Evolutionary conservation across 2,797 vertebrate species (phyloP).

Genomic region (Anguilla anguilla): DNA sequence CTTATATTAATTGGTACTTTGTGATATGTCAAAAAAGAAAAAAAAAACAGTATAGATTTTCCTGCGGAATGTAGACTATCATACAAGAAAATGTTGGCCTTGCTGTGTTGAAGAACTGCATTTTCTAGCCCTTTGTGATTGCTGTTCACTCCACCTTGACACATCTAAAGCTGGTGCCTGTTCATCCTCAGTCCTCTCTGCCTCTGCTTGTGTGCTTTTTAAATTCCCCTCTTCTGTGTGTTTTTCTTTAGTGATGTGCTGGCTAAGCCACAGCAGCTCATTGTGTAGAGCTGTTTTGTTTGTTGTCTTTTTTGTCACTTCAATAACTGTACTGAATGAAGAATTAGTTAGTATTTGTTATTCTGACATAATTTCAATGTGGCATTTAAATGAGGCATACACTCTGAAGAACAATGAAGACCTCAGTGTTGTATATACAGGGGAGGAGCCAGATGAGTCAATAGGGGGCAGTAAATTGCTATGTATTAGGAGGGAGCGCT

Average conservation of each 20-base stretch:
- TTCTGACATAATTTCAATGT: slow-evolving; percentile 48
- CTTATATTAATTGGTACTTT: slow-evolving; percentile 51
- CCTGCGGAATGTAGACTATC: slow-evolving; percentile 37
- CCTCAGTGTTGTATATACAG: slow-evolving; percentile 37
- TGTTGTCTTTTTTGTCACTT: slow-evolving; percentile 48
- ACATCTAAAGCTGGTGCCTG: slow-evolving; percentile 38
- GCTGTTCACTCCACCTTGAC: slow-evolving; percentile 47
- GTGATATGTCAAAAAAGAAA: slow-evolving; percentile 16
- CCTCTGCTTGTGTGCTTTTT: slow-evolving; percentile 14
- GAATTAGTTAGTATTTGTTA: slow-evolving; percentile 45
- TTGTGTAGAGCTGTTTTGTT: slow-evolving; percentile 29
- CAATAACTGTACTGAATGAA: slow-evolving; percentile 47
- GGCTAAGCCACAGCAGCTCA: slow-evolving; percentile 2
- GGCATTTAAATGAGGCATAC: slow-evolving; percentile 42
- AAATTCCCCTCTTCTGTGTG: slow-evolving; percentile 7
- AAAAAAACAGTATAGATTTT: slow-evolving; percentile 36
- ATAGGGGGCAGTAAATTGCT: slow-evolving; percentile 66
- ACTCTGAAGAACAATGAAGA: slow-evolving; percentile 50
- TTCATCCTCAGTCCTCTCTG: slow-evolving; percentile 22
- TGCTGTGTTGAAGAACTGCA: slow-evolving; percentile 46
- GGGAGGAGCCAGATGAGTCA: slow-evolving; percentile 44
- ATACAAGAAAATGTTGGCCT: slow-evolving; percentile 47
- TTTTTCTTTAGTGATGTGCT: slow-evolving; percentile 21
- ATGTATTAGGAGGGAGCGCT: slow-evolving; percentile 46
- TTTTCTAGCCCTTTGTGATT: slow-evolving; percentile 41